These are phyloP conservation scores for Clarias fuscus DNA, from an alignment of 2,797 vertebrate genomes.

Conservation along the genomic window DNA sequence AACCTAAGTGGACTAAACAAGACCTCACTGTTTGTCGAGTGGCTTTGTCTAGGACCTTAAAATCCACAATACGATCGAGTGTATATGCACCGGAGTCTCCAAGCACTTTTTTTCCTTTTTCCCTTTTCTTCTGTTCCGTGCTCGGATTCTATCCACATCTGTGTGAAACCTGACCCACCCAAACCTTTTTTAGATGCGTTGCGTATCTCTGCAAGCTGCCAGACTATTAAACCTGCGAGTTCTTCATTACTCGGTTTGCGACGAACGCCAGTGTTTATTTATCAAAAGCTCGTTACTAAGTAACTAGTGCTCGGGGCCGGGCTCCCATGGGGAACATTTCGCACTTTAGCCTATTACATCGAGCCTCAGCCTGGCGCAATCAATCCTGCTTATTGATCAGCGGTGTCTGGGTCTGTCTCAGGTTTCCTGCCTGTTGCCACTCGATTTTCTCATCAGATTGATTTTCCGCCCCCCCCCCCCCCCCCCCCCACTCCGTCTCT, in stretches of 20 bases:
- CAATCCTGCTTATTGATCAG: conserved; percentile 33
- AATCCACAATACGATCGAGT: not conserved
- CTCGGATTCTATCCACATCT: conserved; percentile 13
- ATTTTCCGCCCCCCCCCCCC: conserved; percentile 10
- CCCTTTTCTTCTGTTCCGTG: not conserved
- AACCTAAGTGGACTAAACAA: conserved; percentile 16
- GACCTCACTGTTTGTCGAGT: not conserved
- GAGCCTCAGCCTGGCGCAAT: conserved; percentile 16
- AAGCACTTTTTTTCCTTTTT: not conserved
- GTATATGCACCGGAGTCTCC: not conserved
- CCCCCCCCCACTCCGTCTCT: not conserved
- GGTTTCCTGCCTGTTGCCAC: conserved; percentile 22
- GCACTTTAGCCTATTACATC: conserved; percentile 18
- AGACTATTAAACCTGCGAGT: conserved; percentile 39
- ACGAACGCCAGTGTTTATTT: conserved; percentile 51
- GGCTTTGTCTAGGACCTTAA: not conserved
- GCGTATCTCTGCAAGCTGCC: conserved; percentile 29
- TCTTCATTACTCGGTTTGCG: conserved; percentile 33
- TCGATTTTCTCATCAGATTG: conserved; percentile 36
- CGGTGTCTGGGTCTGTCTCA: conserved; percentile 29
- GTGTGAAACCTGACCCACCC: conserved; percentile 14
- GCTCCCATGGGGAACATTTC: conserved; percentile 21
- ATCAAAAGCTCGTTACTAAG: conserved; percentile 45
- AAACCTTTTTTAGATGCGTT: conserved; percentile 20
- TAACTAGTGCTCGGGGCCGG: conserved; percentile 12